Percentiles rank a stretch among this genome's conserved stretches.
Conservation (phyloP, 35 echinoderm and acorn worm genomes). For the Anneissia japonica region DNA sequence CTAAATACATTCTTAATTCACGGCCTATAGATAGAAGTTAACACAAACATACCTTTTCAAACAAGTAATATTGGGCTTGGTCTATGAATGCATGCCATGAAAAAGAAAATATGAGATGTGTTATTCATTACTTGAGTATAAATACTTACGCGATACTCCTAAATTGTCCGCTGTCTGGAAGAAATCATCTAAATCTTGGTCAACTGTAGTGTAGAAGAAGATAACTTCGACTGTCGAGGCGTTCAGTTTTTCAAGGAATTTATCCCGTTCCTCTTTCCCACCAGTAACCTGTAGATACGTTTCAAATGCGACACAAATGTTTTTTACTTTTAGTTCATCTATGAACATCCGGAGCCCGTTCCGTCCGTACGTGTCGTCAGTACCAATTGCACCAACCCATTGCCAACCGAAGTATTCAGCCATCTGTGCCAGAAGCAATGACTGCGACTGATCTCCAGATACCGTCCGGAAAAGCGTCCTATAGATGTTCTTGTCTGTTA, state of each 20-base stretch:
- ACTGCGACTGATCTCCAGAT: slow-evolving; percentile 47
- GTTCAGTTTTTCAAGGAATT: not conserved
- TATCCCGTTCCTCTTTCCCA: not conserved
- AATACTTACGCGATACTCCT: not conserved
- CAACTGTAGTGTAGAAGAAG: not conserved
- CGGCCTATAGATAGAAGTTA: no score
- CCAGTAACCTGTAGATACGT: not conserved
- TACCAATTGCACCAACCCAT: slow-evolving; percentile 58
- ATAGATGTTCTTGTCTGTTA: slow-evolving; percentile 51
- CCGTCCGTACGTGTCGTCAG: slow-evolving; percentile 63
- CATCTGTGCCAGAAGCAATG: slow-evolving; percentile 50
- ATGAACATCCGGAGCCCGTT: slow-evolving; percentile 40
- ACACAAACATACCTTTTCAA: no score
- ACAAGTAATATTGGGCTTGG: no score
- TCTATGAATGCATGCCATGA: no score
- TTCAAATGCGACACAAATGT: slow-evolving; percentile 50
- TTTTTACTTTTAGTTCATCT: slow-evolving; percentile 3
- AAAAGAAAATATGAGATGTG: no score
- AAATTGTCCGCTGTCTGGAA: not conserved
- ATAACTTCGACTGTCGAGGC: not conserved
- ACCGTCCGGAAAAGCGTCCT: slow-evolving; percentile 64
- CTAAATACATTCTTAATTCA: no score
- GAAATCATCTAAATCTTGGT: not conserved
- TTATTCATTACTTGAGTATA: no score
- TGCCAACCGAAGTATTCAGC: slow-evolving; percentile 50